Percentiles rank a stretch among this genome's conserved stretches.
Evolutionary conservation across 2,888 invertebrate species (phyloP).

Genomic region (Apamea monoglypha): DNA sequence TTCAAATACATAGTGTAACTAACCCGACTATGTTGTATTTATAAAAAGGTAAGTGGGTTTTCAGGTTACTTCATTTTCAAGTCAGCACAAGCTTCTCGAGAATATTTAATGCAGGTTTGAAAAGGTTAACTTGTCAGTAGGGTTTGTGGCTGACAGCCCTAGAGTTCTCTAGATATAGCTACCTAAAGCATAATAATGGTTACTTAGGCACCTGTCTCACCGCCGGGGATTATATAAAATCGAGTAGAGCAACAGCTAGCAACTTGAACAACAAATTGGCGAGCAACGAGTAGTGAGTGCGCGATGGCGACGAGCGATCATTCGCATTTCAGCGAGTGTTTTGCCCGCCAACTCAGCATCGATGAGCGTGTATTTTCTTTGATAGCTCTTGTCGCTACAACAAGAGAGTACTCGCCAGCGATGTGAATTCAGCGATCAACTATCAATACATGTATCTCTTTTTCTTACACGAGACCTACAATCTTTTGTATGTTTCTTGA

Average conservation of each 20-base stretch:
- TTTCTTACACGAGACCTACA: too few relatives aligned
- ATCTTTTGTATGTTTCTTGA: not conserved
- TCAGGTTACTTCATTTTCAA: not conserved
- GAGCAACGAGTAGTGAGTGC: too few relatives aligned
- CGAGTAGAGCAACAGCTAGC: too few relatives aligned
- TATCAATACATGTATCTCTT: too few relatives aligned
- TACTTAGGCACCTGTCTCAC: too few relatives aligned
- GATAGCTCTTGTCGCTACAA: not conserved
- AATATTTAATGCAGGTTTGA: constrained; percentile 15
- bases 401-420: not conserved
- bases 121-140: constrained; percentile 22
- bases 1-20: too few relatives aligned
- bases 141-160: not conserved
- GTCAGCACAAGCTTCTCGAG: not conserved
- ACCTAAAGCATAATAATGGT: too few relatives aligned
- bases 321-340: too few relatives aligned
- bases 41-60: not conserved
- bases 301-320: too few relatives aligned
- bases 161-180: not conserved
- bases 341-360: not conserved
- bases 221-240: too few relatives aligned
- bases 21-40: not conserved
- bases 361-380: too few relatives aligned
- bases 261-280: too few relatives aligned
- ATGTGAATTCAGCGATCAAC: not conserved